Conservation (phyloP, 2,797 vertebrate species). For the Pipistrellus pipistrellus region DNA sequence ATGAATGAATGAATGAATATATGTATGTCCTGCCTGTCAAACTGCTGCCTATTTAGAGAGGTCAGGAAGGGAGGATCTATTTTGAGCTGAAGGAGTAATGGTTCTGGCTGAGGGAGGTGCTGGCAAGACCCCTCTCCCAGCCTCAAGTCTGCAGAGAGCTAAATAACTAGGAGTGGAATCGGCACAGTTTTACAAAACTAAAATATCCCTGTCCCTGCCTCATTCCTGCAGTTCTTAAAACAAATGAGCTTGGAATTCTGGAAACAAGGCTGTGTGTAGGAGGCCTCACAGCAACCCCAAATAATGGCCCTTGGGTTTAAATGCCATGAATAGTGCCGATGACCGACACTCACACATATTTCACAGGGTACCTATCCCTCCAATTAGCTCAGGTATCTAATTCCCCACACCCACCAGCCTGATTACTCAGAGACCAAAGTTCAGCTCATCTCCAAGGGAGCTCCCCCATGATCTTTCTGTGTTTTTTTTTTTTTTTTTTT, state of each 20-base stretch:
- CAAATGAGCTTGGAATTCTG: neutral
- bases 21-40: neutral
- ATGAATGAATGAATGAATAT: neutral
- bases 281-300: neutral
- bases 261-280: neutral
- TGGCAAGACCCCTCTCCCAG: neutral
- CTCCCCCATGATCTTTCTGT: neutral
- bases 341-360: neutral
- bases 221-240: neutral
- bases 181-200: neutral
- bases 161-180: neutral
- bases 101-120: neutral
- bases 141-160: neutral
- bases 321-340: neutral
- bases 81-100: neutral
- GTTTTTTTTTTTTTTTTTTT: too few relatives aligned
- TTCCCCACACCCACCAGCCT: neutral
- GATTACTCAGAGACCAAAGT: neutral
- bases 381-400: neutral
- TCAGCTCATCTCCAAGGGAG: neutral
- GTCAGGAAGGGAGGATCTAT: neutral
- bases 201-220: neutral
- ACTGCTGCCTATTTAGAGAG: neutral
- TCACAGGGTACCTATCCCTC: neutral
- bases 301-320: neutral